Evolutionary conservation across 1,140 invertebrate species (phyloP).

Genomic region (Dreissena polymorpha): DNA sequence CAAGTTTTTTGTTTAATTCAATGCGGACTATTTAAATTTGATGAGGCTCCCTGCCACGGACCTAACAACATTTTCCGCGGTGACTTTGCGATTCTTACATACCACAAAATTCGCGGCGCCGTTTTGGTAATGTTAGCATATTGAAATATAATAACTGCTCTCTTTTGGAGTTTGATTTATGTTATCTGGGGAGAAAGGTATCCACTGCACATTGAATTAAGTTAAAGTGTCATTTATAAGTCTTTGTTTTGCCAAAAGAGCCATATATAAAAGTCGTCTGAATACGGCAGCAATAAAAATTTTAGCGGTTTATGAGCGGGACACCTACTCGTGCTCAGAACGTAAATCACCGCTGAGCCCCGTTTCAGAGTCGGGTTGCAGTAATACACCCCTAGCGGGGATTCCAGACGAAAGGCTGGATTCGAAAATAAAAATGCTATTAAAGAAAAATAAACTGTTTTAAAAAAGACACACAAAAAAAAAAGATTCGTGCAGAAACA

Average conservation of each 20-base stretch:
- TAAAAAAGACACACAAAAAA: not conserved
- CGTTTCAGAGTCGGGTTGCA: slow-evolving; percentile 46
- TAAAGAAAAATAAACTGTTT: not conserved
- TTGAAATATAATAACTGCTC: slow-evolving; percentile 51
- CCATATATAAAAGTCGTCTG: slow-evolving; percentile 49
- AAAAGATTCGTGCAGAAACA: not conserved
- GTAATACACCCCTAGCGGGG: slow-evolving; percentile 20
- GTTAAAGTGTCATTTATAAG: slow-evolving; percentile 27
- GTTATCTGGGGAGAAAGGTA: slow-evolving; percentile 9
- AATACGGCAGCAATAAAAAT: slow-evolving; percentile 30
- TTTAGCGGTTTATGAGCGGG: slow-evolving; percentile 11
- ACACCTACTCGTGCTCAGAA: slow-evolving; percentile 24
- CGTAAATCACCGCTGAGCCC: slow-evolving; percentile 39
- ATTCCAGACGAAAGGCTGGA: not conserved
- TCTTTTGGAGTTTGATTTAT: slow-evolving; percentile 40
- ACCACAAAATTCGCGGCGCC: slow-evolving; percentile 33
- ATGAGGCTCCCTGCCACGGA: slow-evolving; percentile 2
- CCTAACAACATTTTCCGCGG: slow-evolving; percentile 17
- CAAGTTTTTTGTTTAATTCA: slow-evolving; percentile 35
- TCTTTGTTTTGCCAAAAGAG: slow-evolving; percentile 51
- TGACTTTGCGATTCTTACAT: slow-evolving; percentile 36
- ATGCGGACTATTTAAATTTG: slow-evolving; percentile 39
- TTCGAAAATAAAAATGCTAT: not conserved
- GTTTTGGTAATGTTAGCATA: slow-evolving; percentile 51
- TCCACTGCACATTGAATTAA: slow-evolving; percentile 31